phyloP scores from a whole-genome alignment of 2,888 invertebrate species.

The Tigriopus californicus region DNA sequence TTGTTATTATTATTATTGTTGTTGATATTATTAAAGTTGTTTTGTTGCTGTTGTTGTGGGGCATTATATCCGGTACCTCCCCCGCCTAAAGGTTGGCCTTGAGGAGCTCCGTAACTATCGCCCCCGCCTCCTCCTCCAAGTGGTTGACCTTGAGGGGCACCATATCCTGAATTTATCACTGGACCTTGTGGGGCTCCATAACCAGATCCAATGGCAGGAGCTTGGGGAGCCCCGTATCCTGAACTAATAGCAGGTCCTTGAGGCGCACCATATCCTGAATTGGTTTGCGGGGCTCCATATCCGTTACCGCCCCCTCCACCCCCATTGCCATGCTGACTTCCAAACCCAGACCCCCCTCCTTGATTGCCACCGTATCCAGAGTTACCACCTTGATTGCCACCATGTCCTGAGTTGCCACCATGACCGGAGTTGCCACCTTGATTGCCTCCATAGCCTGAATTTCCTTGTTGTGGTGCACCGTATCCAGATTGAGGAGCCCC shows the following conservation, averaged over 20 bases:
- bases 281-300: neutral
- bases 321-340: no score
- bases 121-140: neutral
- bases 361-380: neutral
- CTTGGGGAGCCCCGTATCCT: neutral
- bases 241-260: neutral
- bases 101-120: constrained; percentile 9
- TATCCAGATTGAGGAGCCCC: constrained; percentile 5
- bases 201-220: neutral
- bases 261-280: neutral
- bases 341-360: no score
- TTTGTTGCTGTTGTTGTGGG: neutral
- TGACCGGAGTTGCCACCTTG: neutral
- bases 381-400: neutral
- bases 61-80: no score
- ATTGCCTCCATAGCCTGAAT: neutral
- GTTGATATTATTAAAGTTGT: neutral
- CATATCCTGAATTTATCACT: neutral
- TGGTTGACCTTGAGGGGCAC: neutral
- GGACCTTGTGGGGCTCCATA: no score
- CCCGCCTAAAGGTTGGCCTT: neutral
- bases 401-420: neutral
- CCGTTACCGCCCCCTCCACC: no score
- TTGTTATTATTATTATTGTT: neutral
- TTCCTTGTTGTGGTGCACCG: neutral